Evolutionary conservation across 2,113 vertebrate species (phyloP), one percentile per base, ranked within the genome.

Genomic region (Neodon shergylaensis): DNA sequence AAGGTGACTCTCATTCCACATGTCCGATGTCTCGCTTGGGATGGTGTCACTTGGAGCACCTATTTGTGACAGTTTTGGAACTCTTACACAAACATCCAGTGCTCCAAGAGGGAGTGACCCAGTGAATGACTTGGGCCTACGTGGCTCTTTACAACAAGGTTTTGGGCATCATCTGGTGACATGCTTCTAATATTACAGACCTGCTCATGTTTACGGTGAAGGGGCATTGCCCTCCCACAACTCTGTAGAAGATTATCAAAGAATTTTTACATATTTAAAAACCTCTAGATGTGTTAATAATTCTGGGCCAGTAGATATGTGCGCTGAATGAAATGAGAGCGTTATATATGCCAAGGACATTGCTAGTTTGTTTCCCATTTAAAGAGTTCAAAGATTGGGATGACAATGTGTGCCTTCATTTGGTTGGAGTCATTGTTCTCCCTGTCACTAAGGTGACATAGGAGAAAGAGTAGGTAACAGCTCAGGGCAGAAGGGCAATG

Each of bases 191-290:
- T 84, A 33, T 36, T 13, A 87, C 9, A 79, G 22, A 77, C 22
- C 4, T 52, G 2, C 16, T 92, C 26, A 39, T 66, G 26, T n/a
- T 63, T 65, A 63, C 76, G 26, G 44, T 5, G 6, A 70, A 26
- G 54, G 14, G 39, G 24, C 42, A 52, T 19, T 42, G 19, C 26
- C 6, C 17, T 63, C 7, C 12, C 33, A 31, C 13, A 47, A 94
- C 10, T 97, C 89, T 52, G 7, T 2, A 94, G 39, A 52, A 7
- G 9, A 58, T 9, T 31, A 33, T 72, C 16, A 61, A 81, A 73
- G 24, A 89, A 88, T 85, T 31, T 72, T 7, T 76, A 74, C 31
- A 54, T 63, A 42, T 88, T 89, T 94, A 49, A 70, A 89, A 87
- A 58, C 36, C 22, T 54, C 21, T 54, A 21, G 19, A 5, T 91